Percentiles rank a stretch among this genome's conserved stretches.
Evolutionary conservation across 2,888 invertebrate genomes (phyloP).

Genomic region (Aricia artaxerxes): DNA sequence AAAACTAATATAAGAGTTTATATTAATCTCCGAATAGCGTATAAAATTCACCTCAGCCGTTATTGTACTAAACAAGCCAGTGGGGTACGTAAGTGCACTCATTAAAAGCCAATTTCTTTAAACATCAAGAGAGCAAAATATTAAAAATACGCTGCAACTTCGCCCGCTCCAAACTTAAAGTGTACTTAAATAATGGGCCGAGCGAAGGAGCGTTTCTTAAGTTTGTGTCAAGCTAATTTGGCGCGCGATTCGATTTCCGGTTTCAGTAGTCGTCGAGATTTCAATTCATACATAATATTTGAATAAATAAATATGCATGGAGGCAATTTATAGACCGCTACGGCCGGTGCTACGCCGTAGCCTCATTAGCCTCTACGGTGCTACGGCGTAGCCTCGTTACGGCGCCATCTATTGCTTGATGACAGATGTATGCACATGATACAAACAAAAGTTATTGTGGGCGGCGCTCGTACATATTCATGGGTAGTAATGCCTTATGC

Average conservation of each 20-base stretch:
- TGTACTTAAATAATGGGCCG: slow-evolving; percentile 52
- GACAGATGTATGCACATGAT: slow-evolving; percentile 32
- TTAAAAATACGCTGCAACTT: slow-evolving; percentile 53
- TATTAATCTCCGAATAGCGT: slow-evolving; percentile 14
- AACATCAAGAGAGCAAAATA: slow-evolving; percentile 55
- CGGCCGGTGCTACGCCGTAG: slow-evolving; percentile 67
- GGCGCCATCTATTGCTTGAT: slow-evolving; percentile 52
- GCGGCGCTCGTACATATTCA: slow-evolving; percentile 20
- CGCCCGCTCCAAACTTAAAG: slow-evolving; percentile 48
- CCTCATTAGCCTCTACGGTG: slow-evolving; percentile 44
- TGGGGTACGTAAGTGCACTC: slow-evolving; percentile 57
- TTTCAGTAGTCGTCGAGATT: slow-evolving; percentile 76
- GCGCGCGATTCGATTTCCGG: slow-evolving; percentile 71
- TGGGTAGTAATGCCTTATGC: neutral
- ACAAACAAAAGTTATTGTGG: slow-evolving; percentile 22
- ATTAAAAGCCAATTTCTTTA: slow-evolving; percentile 59
- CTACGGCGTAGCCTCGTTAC: slow-evolving; percentile 56
- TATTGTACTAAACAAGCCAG: slow-evolving; percentile 26
- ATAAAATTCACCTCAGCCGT: slow-evolving; percentile 37
- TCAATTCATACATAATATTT: slow-evolving; percentile 79
- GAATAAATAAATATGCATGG: slow-evolving; percentile 81
- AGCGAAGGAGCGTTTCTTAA: slow-evolving; percentile 47
- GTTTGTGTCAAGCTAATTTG: slow-evolving; percentile 65
- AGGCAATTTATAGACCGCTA: slow-evolving; percentile 75
- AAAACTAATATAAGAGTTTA: neutral